A percentile compares a stretch with the other conserved stretches of the same genome.
These are phyloP conservation scores for Pollenia labialis DNA, from an alignment of 2,888 invertebrate genomes.

Conservation along the genomic window DNA sequence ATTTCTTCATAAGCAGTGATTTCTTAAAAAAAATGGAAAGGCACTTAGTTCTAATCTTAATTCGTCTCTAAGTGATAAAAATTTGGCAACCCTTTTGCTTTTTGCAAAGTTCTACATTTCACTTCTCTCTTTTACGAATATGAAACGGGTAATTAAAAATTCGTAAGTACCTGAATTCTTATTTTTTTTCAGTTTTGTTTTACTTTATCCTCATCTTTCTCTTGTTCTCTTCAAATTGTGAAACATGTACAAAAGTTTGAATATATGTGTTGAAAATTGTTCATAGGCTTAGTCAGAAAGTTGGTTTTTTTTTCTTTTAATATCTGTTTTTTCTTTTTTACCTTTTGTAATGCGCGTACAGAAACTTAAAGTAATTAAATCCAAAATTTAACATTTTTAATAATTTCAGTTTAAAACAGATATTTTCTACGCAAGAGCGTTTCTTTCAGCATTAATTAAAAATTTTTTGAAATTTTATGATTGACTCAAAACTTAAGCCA, in stretches of 20 bases:
- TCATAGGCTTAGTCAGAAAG: not conserved
- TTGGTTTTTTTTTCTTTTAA: constrained; percentile 1
- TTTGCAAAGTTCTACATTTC: not conserved
- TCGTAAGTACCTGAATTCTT: constrained; percentile 48
- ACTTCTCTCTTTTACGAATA: constrained; percentile 11
- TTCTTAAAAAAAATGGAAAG: too few relatives aligned
- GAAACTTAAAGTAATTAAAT: not conserved
- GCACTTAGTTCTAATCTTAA: too few relatives aligned
- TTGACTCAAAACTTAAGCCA: too few relatives aligned
- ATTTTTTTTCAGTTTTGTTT: constrained; percentile 23
- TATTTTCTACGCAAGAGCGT: too few relatives aligned
- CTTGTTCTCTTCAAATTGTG: not conserved
- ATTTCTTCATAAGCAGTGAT: too few relatives aligned
- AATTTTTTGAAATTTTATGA: too few relatives aligned
- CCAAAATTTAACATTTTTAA: not conserved
- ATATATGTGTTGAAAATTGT: not conserved
- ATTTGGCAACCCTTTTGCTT: constrained; percentile 12
- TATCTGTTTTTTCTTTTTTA: constrained; percentile 7
- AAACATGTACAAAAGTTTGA: not conserved
- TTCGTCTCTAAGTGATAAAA: not conserved
- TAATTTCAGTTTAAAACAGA: too few relatives aligned
- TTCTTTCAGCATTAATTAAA: too few relatives aligned
- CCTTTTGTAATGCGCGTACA: not conserved
- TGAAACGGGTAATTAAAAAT: constrained; percentile 66
- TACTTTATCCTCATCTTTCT: constrained; percentile 42